A percentile compares a stretch with the other conserved stretches of the same genome.
Conservation (phyloP, 2,797 vertebrate species). For the Peromyscus aztecus region DNA sequence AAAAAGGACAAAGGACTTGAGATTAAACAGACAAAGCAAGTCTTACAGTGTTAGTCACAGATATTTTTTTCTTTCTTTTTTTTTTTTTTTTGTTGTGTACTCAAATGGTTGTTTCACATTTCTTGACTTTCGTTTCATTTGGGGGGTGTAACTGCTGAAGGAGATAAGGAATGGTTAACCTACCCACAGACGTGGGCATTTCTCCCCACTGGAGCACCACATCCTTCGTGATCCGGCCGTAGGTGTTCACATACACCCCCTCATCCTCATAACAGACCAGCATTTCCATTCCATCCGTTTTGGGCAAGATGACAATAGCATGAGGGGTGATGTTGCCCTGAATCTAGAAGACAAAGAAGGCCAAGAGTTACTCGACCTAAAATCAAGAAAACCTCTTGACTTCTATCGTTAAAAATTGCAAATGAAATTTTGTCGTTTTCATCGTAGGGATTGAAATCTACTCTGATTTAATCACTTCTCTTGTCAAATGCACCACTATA, state of each 20-base stretch:
- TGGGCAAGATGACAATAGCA: slow-evolving; percentile 99
- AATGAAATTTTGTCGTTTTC: slow-evolving; percentile 58
- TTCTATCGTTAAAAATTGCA: slow-evolving; percentile 79
- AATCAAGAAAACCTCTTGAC: slow-evolving; percentile 64
- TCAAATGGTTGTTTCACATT: slow-evolving; percentile 82
- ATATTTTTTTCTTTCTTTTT: slow-evolving; percentile 3
- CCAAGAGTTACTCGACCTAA: slow-evolving; percentile 69
- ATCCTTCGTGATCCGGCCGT: slow-evolving; percentile 98
- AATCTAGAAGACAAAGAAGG: slow-evolving; percentile 91
- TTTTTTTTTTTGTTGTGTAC: slow-evolving; percentile 53
- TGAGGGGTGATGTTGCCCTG: slow-evolving; percentile 99
- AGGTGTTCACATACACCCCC: slow-evolving; percentile 99
- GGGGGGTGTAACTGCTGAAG: slow-evolving; percentile 77
- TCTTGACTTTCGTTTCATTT: slow-evolving; percentile 78
- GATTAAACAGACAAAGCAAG: slow-evolving; percentile 79
- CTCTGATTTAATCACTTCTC: slow-evolving; percentile 62
- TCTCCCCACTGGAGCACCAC: slow-evolving; percentile 99
- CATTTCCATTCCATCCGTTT: slow-evolving; percentile 99
- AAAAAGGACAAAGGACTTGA: slow-evolving; percentile 82
- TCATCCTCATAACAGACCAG: slow-evolving; percentile 99
- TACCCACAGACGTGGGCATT: slow-evolving; percentile 99
- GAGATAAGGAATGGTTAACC: slow-evolving; percentile 88
- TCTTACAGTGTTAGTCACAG: slow-evolving; percentile 84
- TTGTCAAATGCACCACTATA: slow-evolving; percentile 5
- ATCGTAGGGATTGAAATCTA: slow-evolving; percentile 63